A percentile compares a stretch with the other conserved stretches of the same genome.
These are phyloP conservation scores for Zelleria hepariella DNA, from an alignment of 2,888 invertebrate genomes.

Conservation along the genomic window DNA sequence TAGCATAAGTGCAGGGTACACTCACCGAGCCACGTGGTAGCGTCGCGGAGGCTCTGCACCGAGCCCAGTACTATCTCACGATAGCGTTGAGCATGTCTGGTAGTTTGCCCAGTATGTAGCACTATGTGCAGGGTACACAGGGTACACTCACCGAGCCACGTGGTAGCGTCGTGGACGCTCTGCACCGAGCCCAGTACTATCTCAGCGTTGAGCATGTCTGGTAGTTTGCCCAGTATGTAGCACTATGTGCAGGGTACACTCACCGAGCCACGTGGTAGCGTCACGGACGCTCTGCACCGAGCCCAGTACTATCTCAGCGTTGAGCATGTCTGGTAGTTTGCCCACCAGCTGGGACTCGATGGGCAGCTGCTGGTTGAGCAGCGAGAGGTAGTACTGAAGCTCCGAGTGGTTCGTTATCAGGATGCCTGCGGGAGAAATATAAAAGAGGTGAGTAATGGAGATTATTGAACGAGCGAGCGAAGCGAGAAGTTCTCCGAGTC, in stretches of 20 bases:
- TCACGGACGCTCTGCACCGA: slow-evolving; percentile 89
- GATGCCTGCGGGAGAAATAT: slow-evolving; percentile 72
- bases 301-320: slow-evolving; percentile 97
- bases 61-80: slow-evolving; percentile 98
- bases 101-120: slow-evolving; percentile 92
- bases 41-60: slow-evolving; percentile 87
- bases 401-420: slow-evolving; percentile 99
- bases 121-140: slow-evolving; percentile 90
- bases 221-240: slow-evolving; percentile 91
- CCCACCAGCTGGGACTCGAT: slow-evolving; percentile 97
- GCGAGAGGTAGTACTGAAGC: slow-evolving; percentile 96
- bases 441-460: background rate
- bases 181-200: slow-evolving; percentile 95
- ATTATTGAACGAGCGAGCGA: too few relatives aligned
- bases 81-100: slow-evolving; percentile 98
- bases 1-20: background rate
- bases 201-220: slow-evolving; percentile 98
- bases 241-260: slow-evolving; percentile 15
- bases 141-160: slow-evolving; percentile 89
- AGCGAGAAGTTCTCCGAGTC: too few relatives aligned
- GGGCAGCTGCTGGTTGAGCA: slow-evolving; percentile 98
- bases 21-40: slow-evolving; percentile 91
- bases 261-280: slow-evolving; percentile 93
- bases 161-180: slow-evolving; percentile 87
- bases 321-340: slow-evolving; percentile 96